Conservation (phyloP, 2,797 vertebrate species). For the Premnoplex brunnescens region DNA sequence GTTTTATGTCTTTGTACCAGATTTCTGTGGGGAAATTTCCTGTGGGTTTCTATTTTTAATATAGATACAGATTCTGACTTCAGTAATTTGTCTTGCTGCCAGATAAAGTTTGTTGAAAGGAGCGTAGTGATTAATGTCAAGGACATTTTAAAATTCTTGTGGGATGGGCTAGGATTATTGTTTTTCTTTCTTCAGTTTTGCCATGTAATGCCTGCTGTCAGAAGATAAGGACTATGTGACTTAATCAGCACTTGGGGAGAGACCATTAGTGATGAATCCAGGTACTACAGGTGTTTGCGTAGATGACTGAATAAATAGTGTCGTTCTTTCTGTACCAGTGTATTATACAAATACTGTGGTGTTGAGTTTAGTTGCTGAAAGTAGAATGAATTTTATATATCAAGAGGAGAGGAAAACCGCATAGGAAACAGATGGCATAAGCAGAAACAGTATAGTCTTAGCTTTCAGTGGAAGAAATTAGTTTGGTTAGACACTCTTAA, state of each 20-base stretch:
- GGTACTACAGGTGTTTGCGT: neutral
- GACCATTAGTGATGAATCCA: neutral
- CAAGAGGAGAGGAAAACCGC: neutral
- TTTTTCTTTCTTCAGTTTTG: conserved; percentile 24
- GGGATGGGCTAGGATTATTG: conserved; percentile 2
- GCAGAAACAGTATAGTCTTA: neutral
- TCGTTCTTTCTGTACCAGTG: neutral
- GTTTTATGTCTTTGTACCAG: neutral
- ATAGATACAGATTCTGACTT: neutral
- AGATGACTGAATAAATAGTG: neutral
- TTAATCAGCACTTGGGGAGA: conserved; percentile 21
- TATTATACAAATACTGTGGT: neutral
- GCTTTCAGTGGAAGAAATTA: neutral
- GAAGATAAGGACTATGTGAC: neutral
- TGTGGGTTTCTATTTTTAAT: conserved; percentile 26
- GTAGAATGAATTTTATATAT: neutral
- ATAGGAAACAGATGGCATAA: neutral
- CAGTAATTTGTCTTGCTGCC: conserved; percentile 6
- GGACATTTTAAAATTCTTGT: conserved; percentile 5
- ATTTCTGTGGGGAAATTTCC: conserved; percentile 28
- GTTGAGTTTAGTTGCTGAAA: neutral
- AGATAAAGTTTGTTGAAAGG: conserved; percentile 26
- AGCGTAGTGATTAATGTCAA: neutral
- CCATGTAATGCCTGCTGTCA: neutral
- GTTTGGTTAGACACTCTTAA: neutral